Percentiles rank a stretch among this genome's conserved stretches.
Evolutionary conservation across 2,113 vertebrate species (phyloP).

Genomic region (Todiramphus saurophagus): DNA sequence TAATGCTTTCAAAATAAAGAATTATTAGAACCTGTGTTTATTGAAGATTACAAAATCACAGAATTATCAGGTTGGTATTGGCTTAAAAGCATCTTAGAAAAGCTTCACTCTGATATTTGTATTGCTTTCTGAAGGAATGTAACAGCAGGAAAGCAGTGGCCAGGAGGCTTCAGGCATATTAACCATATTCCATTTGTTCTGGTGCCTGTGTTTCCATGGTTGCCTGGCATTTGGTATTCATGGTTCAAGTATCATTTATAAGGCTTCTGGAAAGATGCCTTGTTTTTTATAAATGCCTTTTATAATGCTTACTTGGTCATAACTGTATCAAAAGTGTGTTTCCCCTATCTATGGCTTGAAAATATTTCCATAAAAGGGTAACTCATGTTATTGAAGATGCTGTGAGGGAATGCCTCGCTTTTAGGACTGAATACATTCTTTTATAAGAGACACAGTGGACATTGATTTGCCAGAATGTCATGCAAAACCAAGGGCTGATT

Average conservation of each 20-base stretch:
- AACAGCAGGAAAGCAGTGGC: background rate
- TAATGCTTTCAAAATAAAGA: background rate
- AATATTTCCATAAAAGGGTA: background rate
- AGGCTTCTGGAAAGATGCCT: background rate
- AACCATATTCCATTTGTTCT: background rate
- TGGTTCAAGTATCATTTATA: background rate
- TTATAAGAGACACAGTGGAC: background rate
- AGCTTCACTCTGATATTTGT: background rate
- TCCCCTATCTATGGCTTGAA: background rate
- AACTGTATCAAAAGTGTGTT: background rate
- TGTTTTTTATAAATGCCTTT: background rate
- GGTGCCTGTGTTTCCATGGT: background rate
- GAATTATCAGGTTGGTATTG: background rate
- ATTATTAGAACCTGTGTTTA: background rate
- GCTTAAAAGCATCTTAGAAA: background rate
- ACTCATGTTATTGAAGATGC: background rate
- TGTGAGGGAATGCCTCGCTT: background rate
- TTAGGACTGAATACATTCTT: background rate
- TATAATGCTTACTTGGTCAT: background rate
- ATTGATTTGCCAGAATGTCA: background rate
- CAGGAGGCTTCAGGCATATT: background rate
- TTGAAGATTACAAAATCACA: background rate
- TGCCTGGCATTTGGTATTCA: background rate
- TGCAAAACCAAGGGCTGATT: background rate
- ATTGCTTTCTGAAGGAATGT: background rate